A percentile compares a stretch with the other conserved stretches of the same genome.
phyloP scores from a whole-genome alignment of 2,797 vertebrate species.

The Thalassophryne amazonica region DNA sequence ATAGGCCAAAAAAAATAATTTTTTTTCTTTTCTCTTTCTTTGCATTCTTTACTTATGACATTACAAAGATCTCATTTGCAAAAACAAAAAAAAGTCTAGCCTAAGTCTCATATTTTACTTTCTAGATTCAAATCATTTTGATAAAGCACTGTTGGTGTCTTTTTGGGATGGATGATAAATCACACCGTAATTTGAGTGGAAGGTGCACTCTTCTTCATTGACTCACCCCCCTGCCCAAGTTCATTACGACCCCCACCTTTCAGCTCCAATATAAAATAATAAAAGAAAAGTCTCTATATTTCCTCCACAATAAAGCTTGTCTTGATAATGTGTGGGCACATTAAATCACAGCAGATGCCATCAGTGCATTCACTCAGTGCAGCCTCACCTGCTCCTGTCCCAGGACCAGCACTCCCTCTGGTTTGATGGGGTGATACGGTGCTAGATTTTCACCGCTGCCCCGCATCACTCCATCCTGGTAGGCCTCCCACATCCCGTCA shows the following conservation, averaged over 20 bases:
- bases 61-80: neutral
- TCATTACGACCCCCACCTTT: slow-evolving; percentile 15
- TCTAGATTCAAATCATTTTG: neutral
- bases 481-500: slow-evolving; percentile 95
- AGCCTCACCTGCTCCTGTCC: slow-evolving; percentile 91
- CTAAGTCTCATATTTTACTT: neutral
- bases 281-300: no score
- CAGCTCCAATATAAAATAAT: slow-evolving; percentile 1
- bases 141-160: neutral
- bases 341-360: neutral
- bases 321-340: neutral
- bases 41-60: no score
- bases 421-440: slow-evolving; percentile 94
- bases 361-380: neutral
- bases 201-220: neutral
- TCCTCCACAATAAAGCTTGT: neutral
- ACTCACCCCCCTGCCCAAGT: neutral
- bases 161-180: neutral
- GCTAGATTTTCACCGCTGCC: slow-evolving; percentile 92
- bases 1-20: no score
- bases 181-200: neutral
- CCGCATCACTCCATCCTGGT: slow-evolving; percentile 89
- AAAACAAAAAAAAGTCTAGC: neutral
- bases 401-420: slow-evolving; percentile 90
- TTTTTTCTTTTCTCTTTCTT: no score